phyloP scores from a whole-genome alignment of 2,797 vertebrate species.

The Serranus cabrilla region DNA sequence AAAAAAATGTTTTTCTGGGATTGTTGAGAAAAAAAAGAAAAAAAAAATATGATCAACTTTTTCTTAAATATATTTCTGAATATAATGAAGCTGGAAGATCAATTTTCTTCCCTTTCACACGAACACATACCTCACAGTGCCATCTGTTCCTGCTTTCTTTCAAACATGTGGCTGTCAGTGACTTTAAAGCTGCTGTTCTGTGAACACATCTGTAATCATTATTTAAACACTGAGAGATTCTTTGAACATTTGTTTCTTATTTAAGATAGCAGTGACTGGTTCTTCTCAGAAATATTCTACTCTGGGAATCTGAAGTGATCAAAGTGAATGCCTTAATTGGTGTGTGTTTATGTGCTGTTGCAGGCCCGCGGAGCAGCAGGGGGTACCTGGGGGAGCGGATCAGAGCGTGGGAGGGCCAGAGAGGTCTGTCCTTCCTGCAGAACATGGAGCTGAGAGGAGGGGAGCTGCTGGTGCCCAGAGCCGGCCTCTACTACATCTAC shows the following conservation, averaged over 20 bases:
- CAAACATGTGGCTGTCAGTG: not conserved
- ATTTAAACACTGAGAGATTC: not conserved
- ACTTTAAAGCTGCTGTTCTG: not conserved
- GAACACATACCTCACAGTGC: not conserved
- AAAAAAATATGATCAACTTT: not conserved
- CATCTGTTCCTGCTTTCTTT: not conserved
- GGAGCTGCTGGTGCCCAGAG: slow-evolving; percentile 90
- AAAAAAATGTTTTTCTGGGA: too few species aligned
- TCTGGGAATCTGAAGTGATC: slow-evolving; percentile 15
- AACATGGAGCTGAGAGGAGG: slow-evolving; percentile 91
- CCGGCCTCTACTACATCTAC: slow-evolving; percentile 95
- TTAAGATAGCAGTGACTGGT: not conserved
- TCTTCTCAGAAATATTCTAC: not conserved
- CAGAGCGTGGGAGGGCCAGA: slow-evolving; percentile 90
- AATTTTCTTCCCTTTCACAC: not conserved
- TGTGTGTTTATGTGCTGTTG: not conserved
- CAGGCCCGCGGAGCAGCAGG: slow-evolving; percentile 77
- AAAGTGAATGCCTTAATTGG: not conserved
- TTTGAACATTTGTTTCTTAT: slow-evolving; percentile 42
- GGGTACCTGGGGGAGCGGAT: slow-evolving; percentile 89
- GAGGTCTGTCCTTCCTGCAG: slow-evolving; percentile 91
- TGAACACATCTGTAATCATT: slow-evolving; percentile 37
- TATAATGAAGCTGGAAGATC: too few species aligned
- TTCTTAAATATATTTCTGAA: not conserved
- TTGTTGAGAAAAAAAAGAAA: not conserved